Base-by-base conservation (phyloP, 2,888 invertebrate genomes). In the Deilephila porcellus region DNA sequence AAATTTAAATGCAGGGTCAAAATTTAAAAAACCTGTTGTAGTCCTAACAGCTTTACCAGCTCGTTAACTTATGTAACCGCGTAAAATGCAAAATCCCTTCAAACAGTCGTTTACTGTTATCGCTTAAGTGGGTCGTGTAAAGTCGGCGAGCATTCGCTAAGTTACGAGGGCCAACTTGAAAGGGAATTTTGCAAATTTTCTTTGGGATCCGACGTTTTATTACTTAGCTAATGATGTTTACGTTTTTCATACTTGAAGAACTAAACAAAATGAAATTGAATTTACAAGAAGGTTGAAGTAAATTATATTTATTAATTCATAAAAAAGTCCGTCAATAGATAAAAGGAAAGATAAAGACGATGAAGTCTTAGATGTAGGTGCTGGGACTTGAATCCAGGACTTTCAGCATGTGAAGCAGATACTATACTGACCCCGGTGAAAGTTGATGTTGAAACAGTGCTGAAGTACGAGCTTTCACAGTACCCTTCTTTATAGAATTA, bases 51-150 rank as follows among this genome's bases (percentile, higher is more conserved):
- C 37, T 71, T 71, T 60, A 45, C 60, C 60, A 71, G 60, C 71
- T 71, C 71, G 71, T 71, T 71, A 45, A 71, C 60, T 71, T 71
- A 60, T 71, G 71, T 34, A 60, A 60, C 71, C 60, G 45, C 45
- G 60, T 71, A 71, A 71, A 56, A 71, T 45, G 60, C 60, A 60
- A 71, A 60, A 71, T 71, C 71, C 60, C 60, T 60, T 71, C 60
- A 60, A 71, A 71, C 71, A 60, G 71, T 71, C 60, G 71, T 71
- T 60, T 72, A 71, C 71, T 75, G 79, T 74, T 75, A 77, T 76
- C 78, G 73, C 73, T 73, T 72, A 77, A 80, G 79, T 76, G 77
- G 74, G 76, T 76, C 77, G 75, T 80, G 76, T 77, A 75, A 78
- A 79, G 56, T 76, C 75, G 64, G 70, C 37, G 25, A 34, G 45